A percentile compares a stretch with the other conserved stretches of the same genome.
These are phyloP conservation scores for Liasis olivaceus DNA, from an alignment of 2,797 vertebrate species.

Conservation along the genomic window DNA sequence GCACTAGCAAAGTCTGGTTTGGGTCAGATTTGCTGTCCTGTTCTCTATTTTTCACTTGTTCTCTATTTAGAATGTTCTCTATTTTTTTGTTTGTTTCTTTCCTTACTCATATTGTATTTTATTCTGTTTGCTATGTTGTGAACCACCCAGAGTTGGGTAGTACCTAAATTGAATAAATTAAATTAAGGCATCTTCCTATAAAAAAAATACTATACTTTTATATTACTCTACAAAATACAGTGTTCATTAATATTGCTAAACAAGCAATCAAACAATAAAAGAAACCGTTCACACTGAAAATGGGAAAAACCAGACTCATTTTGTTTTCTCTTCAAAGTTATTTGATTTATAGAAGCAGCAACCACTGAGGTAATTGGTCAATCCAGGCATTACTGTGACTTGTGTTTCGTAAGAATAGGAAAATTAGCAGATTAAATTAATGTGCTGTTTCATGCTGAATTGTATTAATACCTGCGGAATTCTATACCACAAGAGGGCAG, in stretches of 20 bases:
- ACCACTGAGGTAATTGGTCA: background rate
- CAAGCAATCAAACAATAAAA: background rate
- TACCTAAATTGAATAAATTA: background rate
- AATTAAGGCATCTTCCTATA: background rate
- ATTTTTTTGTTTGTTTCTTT: background rate
- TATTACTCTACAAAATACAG: background rate
- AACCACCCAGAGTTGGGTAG: background rate
- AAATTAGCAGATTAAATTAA: background rate
- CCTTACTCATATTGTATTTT: background rate
- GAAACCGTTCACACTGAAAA: background rate
- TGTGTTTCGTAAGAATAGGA: background rate
- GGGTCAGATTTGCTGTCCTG: background rate
- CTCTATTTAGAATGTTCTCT: no score
- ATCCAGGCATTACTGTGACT: background rate
- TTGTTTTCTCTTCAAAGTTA: background rate
- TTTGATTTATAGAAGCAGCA: background rate
- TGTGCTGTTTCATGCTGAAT: background rate
- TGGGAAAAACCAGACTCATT: background rate
- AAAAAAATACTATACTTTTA: background rate
- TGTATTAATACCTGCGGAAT: constrained; percentile 32
- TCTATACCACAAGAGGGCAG: constrained; percentile 69
- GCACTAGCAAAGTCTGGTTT: background rate
- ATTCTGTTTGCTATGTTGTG: background rate
- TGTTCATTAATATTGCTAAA: background rate
- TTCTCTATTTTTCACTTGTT: no score